Base-by-base conservation (phyloP, 2,113 vertebrate species). In the Microtus montanus region DNA sequence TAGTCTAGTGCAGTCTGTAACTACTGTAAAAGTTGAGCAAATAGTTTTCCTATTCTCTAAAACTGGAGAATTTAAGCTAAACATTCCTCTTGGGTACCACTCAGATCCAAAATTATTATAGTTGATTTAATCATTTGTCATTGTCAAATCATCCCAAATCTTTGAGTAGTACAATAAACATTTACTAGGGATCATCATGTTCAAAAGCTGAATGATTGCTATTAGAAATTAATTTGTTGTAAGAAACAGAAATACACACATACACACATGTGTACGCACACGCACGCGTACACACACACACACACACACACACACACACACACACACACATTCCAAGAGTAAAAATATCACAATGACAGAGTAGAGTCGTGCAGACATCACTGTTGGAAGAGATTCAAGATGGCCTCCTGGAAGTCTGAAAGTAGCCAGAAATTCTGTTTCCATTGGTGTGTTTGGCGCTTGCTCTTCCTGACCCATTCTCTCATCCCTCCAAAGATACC, bases 21-120 rank as follows among this genome's bases (percentile, higher is more conserved):
- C 49, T 85, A 54, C 54, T 49, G 41, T 26, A 71, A 58, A 79
- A 86, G n/a, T 54, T 82, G 63, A 47, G 10, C 41, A 88, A 95
- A 52, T 86, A 7, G 33, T 64, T 90, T 87, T 93, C 66, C 14
- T 90, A 47, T 58, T 89, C 68, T 61, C 19, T 78, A 89, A 94
- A 89, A 92, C 49, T 54, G 52, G 52, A 80, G 52, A 92, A 87
- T 44, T 7, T 85, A 19, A 91, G 63, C 17, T 80, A 85, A 49
- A 68, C 82, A 54, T 52, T 91, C 54, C 33, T 85, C 64, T 71
- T 26, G 80, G 41, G 33, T 58, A 33, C 49, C 58, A 71, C 75
- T 28, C 63, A 93, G 38, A 26, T 73, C 7, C 64, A 84, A 92
- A 93, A 82, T 70, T 89, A 52, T 92, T 90, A 82, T 44, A 49